Conservation (phyloP, 2,113 vertebrate species). For the Semicossyphus pulcher region DNA sequence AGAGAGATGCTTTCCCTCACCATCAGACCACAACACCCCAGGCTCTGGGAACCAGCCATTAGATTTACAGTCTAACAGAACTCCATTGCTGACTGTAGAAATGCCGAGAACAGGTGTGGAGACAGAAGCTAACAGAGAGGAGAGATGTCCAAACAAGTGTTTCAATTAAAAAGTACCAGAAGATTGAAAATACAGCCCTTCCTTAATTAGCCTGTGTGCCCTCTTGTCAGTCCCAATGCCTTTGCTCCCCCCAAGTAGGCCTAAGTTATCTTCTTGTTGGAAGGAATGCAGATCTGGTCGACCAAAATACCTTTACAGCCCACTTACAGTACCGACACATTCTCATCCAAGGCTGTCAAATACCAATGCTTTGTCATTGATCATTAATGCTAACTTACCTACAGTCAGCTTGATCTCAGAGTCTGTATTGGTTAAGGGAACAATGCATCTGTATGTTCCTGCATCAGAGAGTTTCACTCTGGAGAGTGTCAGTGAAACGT, state of each 20-base stretch:
- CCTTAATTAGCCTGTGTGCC: too few relatives aligned
- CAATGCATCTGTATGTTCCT: not conserved
- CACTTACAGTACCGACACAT: too few relatives aligned
- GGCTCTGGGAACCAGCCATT: not conserved
- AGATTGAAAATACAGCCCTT: too few relatives aligned
- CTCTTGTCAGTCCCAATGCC: too few relatives aligned
- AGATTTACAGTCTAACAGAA: not conserved
- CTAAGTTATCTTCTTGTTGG: too few relatives aligned
- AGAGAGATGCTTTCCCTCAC: too few relatives aligned
- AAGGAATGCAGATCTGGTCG: too few relatives aligned
- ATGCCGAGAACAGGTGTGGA: not conserved
- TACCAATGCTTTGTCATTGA: too few relatives aligned
- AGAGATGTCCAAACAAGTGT: not conserved
- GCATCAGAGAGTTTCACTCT: slow-evolving; percentile 11
- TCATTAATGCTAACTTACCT: not conserved
- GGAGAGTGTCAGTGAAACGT: slow-evolving; percentile 30
- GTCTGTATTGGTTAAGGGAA: not conserved
- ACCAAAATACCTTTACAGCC: too few relatives aligned
- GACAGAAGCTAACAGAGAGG: not conserved
- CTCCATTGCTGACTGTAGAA: not conserved
- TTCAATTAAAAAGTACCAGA: too few relatives aligned
- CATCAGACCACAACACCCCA: not conserved
- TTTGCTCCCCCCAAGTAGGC: too few relatives aligned
- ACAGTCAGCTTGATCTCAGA: not conserved
- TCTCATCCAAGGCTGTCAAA: too few relatives aligned